Base-by-base conservation (phyloP, 2,888 invertebrate species). In the Thymelicus sylvestris region DNA sequence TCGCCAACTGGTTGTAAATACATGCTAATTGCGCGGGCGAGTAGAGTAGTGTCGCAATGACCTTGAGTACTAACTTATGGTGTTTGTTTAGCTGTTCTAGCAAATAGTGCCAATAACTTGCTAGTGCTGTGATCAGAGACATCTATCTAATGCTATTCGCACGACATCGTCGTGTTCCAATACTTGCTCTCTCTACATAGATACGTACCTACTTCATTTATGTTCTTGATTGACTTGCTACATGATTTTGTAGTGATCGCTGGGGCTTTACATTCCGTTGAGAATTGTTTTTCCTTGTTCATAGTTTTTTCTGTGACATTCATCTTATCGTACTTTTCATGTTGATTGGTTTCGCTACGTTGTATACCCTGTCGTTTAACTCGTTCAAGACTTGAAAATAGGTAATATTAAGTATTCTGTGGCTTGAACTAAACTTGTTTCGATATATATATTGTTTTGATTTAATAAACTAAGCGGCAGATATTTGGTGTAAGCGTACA, bases 11-110 rank as follows among this genome's bases (percentile, higher is more conserved):
- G 76, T 78, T 81, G 83, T 80, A 84, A 69, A 83, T 82, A 83
- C 81, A 84, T 83, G 86, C 83, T 88, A 88, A 87, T 88, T 85
- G 81, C 78, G 76, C 77, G 81, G 75, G 41, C 41, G 68, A 48
- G 68, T 59, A 59, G 75, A 75, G 79, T 78, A 76, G 76, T 83
- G 82, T 84, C 77, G 79, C 76, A 74, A 74, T 75, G 83, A 81
- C 88, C 88, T 86, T 88, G 83, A 72, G 72, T 72, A 73, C 76
- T 79, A 78, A 77, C 79, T 79, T 73, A 72, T 74, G 71, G 74
- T 68, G 73, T 70, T 73, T 73, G 70, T 73, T 65, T 61, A 73
- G 73, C 61, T 64, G 31, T 3, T 64, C 66, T 66, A 63, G 44
- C 12, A 44, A 12, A 10, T 44, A 44, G 65, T 71, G 67, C 70